Evolutionary conservation across 1,140 invertebrate species (phyloP).

Genomic region (Cyrtorhinus lividipennis): DNA sequence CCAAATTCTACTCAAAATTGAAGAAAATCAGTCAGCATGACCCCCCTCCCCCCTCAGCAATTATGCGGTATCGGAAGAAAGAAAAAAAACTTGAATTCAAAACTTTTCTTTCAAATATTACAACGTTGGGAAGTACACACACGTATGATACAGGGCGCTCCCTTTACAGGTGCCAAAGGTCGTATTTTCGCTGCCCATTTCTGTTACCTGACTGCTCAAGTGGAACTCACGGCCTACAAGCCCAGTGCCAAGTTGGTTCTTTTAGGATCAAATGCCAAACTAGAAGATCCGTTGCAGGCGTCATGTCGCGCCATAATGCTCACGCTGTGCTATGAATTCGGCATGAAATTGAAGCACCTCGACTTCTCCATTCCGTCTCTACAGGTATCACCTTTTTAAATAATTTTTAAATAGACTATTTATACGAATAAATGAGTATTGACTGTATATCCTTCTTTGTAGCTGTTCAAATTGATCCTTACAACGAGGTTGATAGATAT

Average conservation of each 20-base stretch:
- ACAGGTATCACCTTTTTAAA: conserved; percentile 36
- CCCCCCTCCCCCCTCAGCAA: no score
- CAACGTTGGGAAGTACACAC: no score
- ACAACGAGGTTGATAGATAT: conserved; percentile 58
- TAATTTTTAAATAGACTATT: no score
- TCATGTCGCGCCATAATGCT: conserved; percentile 75
- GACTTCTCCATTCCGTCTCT: conserved; percentile 54
- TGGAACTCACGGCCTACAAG: conserved; percentile 50
- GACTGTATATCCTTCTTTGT: no score
- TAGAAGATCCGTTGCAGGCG: conserved; percentile 51
- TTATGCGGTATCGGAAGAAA: no score
- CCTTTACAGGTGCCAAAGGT: conserved; percentile 43
- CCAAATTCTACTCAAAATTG: no score
- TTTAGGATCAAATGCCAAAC: conserved; percentile 53
- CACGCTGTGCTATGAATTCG: conserved; percentile 91
- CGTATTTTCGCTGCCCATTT: conserved; percentile 80
- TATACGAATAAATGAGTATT: not conserved
- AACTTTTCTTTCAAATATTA: no score
- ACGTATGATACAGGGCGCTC: no score
- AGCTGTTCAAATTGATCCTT: conserved; percentile 58
- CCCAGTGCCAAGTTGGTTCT: conserved; percentile 57
- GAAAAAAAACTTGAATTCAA: no score
- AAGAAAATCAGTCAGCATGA: no score
- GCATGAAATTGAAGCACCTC: conserved; percentile 62
- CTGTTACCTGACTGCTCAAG: conserved; percentile 79